Conservation (phyloP, 2,113 vertebrate genomes). For the Scatophagus argus region DNA sequence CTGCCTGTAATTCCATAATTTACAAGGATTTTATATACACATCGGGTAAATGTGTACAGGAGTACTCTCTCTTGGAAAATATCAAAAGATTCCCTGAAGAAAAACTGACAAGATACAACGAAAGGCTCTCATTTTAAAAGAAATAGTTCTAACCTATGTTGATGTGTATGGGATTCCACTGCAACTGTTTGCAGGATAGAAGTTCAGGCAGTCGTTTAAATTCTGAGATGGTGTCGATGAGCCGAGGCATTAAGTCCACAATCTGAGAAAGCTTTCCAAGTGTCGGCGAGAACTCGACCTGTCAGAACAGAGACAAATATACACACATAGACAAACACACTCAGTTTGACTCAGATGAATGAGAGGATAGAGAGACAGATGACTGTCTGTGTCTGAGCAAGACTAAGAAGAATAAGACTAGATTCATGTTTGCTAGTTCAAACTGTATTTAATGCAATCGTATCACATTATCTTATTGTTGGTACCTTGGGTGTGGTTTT, state of each 20-base stretch:
- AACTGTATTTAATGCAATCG: too few species aligned
- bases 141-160: slow-evolving; percentile 80
- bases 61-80: neutral
- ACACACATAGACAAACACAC: neutral
- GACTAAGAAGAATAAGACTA: neutral
- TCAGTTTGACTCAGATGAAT: neutral
- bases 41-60: neutral
- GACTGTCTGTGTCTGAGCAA: neutral
- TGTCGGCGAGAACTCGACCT: slow-evolving; percentile 89
- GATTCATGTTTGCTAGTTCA: neutral
- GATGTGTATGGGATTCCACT: slow-evolving; percentile 80
- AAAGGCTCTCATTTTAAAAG: neutral
- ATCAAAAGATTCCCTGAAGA: neutral
- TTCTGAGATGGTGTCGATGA: slow-evolving; percentile 84
- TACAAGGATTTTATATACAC: neutral
- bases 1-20: neutral
- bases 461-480: neutral
- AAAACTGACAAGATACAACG: neutral
- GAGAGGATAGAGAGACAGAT: neutral
- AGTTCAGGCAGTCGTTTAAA: slow-evolving; percentile 88
- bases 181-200: slow-evolving; percentile 62
- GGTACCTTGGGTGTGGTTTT: slow-evolving; percentile 82
- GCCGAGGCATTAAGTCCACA: slow-evolving; percentile 77
- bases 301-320: slow-evolving; percentile 35
- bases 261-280: slow-evolving; percentile 81